Percentiles rank a stretch among this genome's conserved stretches.
phyloP scores from a whole-genome alignment of 2,113 vertebrate species.

The Passer domesticus region DNA sequence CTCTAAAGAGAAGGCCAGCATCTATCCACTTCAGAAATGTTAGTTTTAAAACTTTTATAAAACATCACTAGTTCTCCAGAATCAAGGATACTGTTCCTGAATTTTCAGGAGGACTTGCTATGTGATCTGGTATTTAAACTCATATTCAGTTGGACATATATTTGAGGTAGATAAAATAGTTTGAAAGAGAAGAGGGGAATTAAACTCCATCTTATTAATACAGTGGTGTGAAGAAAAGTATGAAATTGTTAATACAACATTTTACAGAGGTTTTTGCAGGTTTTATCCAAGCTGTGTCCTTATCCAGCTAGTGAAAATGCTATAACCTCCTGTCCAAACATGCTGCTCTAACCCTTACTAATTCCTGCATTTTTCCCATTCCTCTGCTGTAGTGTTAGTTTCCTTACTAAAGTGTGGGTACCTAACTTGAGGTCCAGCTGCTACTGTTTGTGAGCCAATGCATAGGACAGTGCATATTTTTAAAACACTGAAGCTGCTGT shows the following conservation, averaged over 20 bases:
- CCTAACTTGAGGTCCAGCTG: constrained; percentile 42
- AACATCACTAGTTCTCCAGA: neutral
- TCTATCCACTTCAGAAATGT: neutral
- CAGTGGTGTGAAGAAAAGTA: neutral
- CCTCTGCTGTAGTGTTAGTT: constrained; percentile 18
- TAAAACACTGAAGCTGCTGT: constrained; percentile 56
- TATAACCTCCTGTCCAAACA: neutral
- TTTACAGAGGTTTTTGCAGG: neutral
- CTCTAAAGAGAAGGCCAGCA: neutral
- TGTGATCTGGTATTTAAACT: neutral
- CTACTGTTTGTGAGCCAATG: constrained; percentile 32
- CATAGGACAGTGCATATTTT: constrained; percentile 28
- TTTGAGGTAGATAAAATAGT: neutral
- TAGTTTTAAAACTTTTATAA: neutral
- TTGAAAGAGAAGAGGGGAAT: neutral
- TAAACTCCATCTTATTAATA: neutral
- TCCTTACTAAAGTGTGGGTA: constrained; percentile 9
- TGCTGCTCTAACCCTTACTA: constrained; percentile 14
- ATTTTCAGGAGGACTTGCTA: neutral
- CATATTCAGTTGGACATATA: neutral
- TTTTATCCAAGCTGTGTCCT: neutral
- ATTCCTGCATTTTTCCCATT: constrained; percentile 46
- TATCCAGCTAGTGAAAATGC: neutral
- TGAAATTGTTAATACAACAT: neutral
- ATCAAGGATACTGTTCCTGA: neutral